Evolutionary conservation across 2,797 vertebrate species (phyloP).

Genomic region (Leptatherina wallacei): DNA sequence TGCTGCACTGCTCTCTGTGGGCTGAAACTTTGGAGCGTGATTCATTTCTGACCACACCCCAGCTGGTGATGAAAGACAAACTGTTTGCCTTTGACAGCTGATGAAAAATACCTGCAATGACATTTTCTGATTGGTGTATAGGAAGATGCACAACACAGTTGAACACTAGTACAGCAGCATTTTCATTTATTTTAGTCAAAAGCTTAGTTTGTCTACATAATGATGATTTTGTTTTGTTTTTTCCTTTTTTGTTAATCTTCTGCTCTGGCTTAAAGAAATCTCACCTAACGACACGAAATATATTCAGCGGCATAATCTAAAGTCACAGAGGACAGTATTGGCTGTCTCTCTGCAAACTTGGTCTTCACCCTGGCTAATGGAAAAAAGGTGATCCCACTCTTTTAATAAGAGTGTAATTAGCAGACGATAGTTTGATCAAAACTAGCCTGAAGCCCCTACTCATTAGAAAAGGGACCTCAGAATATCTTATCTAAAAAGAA

Average conservation of each 20-base stretch:
- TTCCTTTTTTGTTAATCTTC: neutral
- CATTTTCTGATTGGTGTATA: slow-evolving; percentile 12
- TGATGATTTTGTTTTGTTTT: neutral
- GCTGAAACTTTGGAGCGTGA: slow-evolving; percentile 33
- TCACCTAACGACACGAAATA: neutral
- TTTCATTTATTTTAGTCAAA: slow-evolving; percentile 9
- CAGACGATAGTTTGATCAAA: slow-evolving; percentile 22
- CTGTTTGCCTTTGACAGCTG: slow-evolving; percentile 20
- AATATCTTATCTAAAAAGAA: slow-evolving; percentile 21
- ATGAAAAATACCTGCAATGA: slow-evolving; percentile 39
- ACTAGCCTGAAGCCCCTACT: slow-evolving; percentile 22
- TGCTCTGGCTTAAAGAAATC: neutral
- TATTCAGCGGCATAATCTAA: slow-evolving; percentile 33
- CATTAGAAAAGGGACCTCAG: slow-evolving; percentile 26
- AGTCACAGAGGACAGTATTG: slow-evolving; percentile 8
- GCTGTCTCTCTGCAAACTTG: slow-evolving; percentile 3
- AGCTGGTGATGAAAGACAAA: slow-evolving; percentile 29
- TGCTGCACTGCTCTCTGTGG: slow-evolving; percentile 43
- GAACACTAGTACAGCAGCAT: neutral
- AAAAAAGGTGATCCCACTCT: slow-evolving; percentile 5
- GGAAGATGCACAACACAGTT: neutral
- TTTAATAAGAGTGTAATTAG: slow-evolving; percentile 25
- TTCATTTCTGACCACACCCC: slow-evolving; percentile 59
- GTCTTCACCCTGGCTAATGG: slow-evolving; percentile 10
- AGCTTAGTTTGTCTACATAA: neutral